Base-by-base conservation (phyloP, 2,113 vertebrate species). In the Myanophis thanlyinensis region DNA sequence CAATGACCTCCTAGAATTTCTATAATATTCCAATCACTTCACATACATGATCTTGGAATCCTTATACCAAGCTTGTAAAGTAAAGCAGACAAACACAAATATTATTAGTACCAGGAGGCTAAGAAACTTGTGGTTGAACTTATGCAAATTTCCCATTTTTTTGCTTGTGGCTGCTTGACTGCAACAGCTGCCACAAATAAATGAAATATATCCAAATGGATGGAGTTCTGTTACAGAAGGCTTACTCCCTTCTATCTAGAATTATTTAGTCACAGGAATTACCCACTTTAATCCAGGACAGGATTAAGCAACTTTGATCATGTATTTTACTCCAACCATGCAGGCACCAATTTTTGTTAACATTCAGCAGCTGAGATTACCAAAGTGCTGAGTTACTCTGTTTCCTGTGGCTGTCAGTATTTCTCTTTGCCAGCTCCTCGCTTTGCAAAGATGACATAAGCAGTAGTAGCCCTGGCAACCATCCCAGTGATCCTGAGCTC, bases 401-500 rank as follows among this genome's bases (percentile, higher is more conserved):
- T 93, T 96, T 94, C 95, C 94, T 94, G 95, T 96, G 53, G 25
- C 35, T 40, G 94, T 96, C 5, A 11, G 49, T 91, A 59, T 92
- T 95, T 93, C 95, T 96, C 95, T 54, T 91, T 22, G 46, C 96
- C 92, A 94, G 96, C 96, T 95, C 95, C 96, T 96, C 85, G 86
- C 94, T 1, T 93, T 85, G 92, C 86, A 44, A 95, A 95, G 96
- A 96, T 95, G 96, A 97, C 97, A 97, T 95, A 96, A 97, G 97
- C 96, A 53, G 95, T 95, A 91, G 96, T 95, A 91, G 96, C 96
- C 98, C 98, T 98, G 98, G 98, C 98, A 98, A 98, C 98, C 25
- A 0, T 98, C 98, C 97, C 97, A 96, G 96, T 49, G 52, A 97
- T 96, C 97, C 97, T 95, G 92, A 96, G 96, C 97, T 95, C 93